Evolutionary conservation across 2,113 vertebrate species (phyloP).

Genomic region (Vulpes lagopus): DNA sequence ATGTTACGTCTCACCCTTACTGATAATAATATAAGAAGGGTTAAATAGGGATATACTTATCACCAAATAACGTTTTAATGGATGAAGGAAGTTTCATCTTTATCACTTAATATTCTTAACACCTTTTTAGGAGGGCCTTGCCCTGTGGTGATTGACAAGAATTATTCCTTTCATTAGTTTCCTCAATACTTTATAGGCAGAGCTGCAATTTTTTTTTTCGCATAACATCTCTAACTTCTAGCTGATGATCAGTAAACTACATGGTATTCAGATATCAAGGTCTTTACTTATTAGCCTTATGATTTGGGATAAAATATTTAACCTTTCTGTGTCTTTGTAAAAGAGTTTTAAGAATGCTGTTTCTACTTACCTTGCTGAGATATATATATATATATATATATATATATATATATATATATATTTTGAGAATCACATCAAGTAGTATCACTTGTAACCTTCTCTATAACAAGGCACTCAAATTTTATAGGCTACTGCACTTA

Average conservation of each 20-base stretch:
- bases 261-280: background rate
- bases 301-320: constrained; percentile 21
- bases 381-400: background rate
- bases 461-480: constrained; percentile 18
- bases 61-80: constrained; percentile 21
- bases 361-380: background rate
- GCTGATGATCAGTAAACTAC: constrained; percentile 4
- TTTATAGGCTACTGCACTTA: background rate
- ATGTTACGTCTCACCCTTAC: background rate
- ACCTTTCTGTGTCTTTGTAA: background rate
- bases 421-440: background rate
- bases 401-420: background rate
- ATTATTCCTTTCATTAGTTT: constrained; percentile 43
- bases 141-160: background rate
- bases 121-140: background rate
- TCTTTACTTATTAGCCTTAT: background rate
- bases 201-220: background rate
- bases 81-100: constrained; percentile 24
- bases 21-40: constrained; percentile 7
- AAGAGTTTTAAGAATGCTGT: background rate
- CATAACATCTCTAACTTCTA: constrained; percentile 7
- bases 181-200: background rate
- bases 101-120: constrained; percentile 10
- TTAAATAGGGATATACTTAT: constrained; percentile 32
- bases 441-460: background rate